These are phyloP conservation scores for Basileuterus tristriatus DNA, from an alignment of 2,797 vertebrate genomes.

Conservation along the genomic window DNA sequence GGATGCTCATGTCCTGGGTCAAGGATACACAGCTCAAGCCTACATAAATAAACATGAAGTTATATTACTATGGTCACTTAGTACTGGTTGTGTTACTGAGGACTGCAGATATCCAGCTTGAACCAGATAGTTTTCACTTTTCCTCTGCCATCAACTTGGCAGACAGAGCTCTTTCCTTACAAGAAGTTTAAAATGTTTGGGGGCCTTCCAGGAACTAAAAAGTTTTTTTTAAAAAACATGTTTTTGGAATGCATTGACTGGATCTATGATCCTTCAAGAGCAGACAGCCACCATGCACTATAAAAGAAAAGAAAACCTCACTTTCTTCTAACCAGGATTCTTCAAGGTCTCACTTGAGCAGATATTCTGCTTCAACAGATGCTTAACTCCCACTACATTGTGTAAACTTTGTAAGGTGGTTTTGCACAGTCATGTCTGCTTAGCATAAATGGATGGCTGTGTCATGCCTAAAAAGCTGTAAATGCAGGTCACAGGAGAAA, in stretches of 20 bases:
- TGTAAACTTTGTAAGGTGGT: background rate
- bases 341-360: background rate
- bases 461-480: background rate
- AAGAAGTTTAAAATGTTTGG: background rate
- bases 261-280: background rate
- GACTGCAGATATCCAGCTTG: background rate
- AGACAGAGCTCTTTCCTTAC: background rate
- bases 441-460: background rate
- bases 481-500: background rate
- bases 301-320: background rate
- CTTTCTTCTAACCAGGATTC: background rate
- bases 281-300: background rate
- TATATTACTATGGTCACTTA: background rate
- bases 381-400: background rate
- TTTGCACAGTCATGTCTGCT: background rate
- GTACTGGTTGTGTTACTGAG: background rate
- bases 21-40: background rate
- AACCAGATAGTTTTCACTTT: background rate
- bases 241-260: background rate
- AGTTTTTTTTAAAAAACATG: fast-evolving
- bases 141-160: background rate
- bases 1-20: fast-evolving
- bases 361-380: background rate
- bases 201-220: background rate
- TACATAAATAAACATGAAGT: background rate